Evolutionary conservation across 2,888 invertebrate genomes (phyloP).

Genomic region (Tenthredo distinguenda): DNA sequence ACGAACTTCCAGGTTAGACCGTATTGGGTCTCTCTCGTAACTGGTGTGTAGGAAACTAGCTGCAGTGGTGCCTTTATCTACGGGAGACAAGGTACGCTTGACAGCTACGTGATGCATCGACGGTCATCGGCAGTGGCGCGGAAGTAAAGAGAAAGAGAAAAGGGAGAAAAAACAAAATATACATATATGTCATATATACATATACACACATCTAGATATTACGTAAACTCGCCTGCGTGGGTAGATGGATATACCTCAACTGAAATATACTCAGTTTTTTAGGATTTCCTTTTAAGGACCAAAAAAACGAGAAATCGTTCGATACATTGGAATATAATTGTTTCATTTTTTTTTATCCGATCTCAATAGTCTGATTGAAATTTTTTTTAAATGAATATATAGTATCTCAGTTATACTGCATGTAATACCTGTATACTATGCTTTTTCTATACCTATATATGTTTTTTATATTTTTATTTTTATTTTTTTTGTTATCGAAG

Average conservation of each 20-base stretch:
- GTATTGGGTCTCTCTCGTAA: neutral
- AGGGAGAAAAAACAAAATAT: neutral
- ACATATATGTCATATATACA: neutral
- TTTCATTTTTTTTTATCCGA: too few species aligned
- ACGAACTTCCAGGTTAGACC: neutral
- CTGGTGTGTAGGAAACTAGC: neutral
- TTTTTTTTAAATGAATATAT: too few species aligned
- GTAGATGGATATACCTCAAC: neutral
- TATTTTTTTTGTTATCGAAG: neutral
- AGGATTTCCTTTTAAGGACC: neutral
- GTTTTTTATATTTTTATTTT: neutral
- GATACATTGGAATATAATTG: too few species aligned
- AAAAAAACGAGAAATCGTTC: neutral
- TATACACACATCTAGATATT: neutral
- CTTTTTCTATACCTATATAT: neutral
- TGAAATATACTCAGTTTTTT: neutral
- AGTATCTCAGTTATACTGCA: neutral
- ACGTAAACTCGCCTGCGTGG: neutral
- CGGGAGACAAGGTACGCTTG: conserved; percentile 69
- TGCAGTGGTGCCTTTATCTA: conserved; percentile 37
- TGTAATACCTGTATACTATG: neutral
- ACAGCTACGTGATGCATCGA: conserved; percentile 72
- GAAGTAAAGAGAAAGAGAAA: conserved; percentile 27
- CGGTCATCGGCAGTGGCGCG: conserved; percentile 70
- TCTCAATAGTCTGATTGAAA: too few species aligned